Conservation (phyloP, 64 coral and sea anemone species). For the Stichodactyla helianthus region DNA sequence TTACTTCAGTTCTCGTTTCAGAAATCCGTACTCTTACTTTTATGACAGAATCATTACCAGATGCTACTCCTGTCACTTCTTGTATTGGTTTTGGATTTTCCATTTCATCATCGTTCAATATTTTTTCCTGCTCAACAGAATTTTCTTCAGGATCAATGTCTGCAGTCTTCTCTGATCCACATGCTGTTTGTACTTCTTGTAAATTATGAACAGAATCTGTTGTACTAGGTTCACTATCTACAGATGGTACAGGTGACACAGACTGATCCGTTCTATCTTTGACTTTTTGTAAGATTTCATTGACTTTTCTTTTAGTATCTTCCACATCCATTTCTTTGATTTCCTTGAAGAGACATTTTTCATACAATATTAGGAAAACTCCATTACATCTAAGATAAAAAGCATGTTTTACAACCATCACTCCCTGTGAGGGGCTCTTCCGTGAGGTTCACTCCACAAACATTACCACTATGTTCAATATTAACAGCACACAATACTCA, state of each 20-base stretch:
- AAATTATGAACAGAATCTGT: neutral
- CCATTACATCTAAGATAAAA: too few species aligned
- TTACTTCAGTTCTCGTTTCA: conserved; percentile 25
- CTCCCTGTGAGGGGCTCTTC: too few species aligned
- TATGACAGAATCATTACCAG: conserved; percentile 16
- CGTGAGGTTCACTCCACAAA: too few species aligned
- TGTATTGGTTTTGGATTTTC: conserved; percentile 20
- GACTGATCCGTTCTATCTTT: conserved; percentile 20
- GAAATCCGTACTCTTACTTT: conserved; percentile 28
- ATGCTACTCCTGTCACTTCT: conserved; percentile 2
- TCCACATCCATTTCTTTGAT: conserved; percentile 71
- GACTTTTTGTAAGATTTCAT: conserved; percentile 85
- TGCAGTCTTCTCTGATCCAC: neutral
- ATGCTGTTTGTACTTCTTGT: neutral
- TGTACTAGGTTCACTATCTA: conserved; percentile 2
- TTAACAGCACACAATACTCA: too few species aligned
- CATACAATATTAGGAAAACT: neutral
- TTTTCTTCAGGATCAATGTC: neutral
- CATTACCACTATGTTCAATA: too few species aligned
- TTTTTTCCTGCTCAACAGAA: neutral
- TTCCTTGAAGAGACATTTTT: conserved; percentile 24
- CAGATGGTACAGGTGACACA: neutral
- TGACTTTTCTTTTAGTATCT: conserved; percentile 80
- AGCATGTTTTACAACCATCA: too few species aligned
- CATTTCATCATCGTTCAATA: neutral